Base-by-base conservation (phyloP, 2,888 invertebrate species). In the Drosophila testacea region DNA sequence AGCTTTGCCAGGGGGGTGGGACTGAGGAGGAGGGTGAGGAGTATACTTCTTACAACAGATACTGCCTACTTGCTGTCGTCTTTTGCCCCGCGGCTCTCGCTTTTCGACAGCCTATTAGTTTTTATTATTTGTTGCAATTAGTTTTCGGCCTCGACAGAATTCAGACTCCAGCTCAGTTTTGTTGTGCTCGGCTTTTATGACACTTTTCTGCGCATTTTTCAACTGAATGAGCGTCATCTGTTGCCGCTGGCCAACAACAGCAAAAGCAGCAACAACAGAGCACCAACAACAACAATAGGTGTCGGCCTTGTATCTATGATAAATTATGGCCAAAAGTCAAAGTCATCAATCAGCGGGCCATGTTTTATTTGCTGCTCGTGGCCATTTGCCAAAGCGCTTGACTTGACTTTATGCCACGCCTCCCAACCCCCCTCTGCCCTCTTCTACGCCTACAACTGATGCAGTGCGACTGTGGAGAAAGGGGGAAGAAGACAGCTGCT, bases 51-150 rank as follows among this genome's bases (percentile, higher is more conserved):
- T 38, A 57, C 28, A 56, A 56, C 38, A 30, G 47, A 47, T 57
- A 38, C 57, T 57, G 57, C 57, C 57, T 57, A 57, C 11, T 13
- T 32, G 16, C 32, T 32, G 32, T n/a, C 27, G 34, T 13, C 16
- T 28, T 13, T 22, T 10, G 69, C 68, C 68, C 76, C 67, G 71
- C 64, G 64, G 60, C 68, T 57, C 46, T 27, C 28, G 68, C 78
- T 68, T 84, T 84, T 84, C 83, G 89, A 89, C 89, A 89, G 83
- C 83, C 89, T 89, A 89, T 89, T 89, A 89, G 89, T 89, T 85
- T 89, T 85, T 89, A 89, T 85, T 85, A 85, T 85, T 89, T 85
- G 84, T 77, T 89, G 84, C 84, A 85, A 85, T 85, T 85, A 85
- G 89, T 85, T 89, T 77, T 69, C 71, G 64, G 73, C 83, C 88